Evolutionary conservation across 53 echinoderm and acorn worm genomes (phyloP).

Genomic region (Apostichopus leukothele): DNA sequence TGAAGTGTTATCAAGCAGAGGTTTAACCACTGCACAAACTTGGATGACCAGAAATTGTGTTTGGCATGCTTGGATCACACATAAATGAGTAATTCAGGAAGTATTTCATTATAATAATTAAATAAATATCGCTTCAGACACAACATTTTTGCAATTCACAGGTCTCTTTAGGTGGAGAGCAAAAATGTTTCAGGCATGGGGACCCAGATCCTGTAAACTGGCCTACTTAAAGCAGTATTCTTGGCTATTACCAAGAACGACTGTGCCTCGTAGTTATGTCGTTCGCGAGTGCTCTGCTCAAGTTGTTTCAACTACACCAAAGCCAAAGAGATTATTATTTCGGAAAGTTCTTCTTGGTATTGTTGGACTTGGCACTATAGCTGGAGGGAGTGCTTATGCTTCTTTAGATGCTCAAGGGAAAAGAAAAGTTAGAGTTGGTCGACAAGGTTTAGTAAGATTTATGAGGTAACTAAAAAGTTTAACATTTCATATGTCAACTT

Average conservation of each 20-base stretch:
- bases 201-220: neutral
- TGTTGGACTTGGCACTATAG: conserved; percentile 40
- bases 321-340: conserved; percentile 54
- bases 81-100: no score
- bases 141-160: neutral
- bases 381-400: conserved; percentile 55
- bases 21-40: no score
- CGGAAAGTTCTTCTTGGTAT: conserved; percentile 54
- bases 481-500: no score
- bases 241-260: neutral
- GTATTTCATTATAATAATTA: no score
- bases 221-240: neutral
- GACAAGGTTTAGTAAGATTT: conserved; percentile 78
- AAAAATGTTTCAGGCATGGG: neutral
- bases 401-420: conserved; percentile 59
- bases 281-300: neutral
- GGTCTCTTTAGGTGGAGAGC: neutral
- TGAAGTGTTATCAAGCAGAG: no score
- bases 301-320: neutral
- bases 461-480: conserved; percentile 56
- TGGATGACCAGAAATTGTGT: no score
- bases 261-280: neutral
- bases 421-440: conserved; percentile 65
- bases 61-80: no score
- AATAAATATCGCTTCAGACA: no score